Evolutionary conservation across 2,888 invertebrate genomes (phyloP).

Genomic region (Teinopalpus imperialis): DNA sequence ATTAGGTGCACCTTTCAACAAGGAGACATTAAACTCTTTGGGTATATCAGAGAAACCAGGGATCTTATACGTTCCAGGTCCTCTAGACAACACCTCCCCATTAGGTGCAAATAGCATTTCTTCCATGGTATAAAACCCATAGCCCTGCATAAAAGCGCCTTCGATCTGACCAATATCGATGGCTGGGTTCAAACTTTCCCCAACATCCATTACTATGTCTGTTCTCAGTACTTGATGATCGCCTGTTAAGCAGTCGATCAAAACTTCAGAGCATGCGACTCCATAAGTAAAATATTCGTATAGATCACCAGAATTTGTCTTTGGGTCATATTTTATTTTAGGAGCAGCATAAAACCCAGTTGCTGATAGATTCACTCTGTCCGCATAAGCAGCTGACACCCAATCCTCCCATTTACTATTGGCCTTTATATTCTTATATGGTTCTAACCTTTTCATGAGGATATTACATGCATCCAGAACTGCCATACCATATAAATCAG

Average conservation of each 20-base stretch:
- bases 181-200: slow-evolving; percentile 93
- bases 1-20: slow-evolving; percentile 91
- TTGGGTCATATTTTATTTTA: slow-evolving; percentile 83
- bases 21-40: slow-evolving; percentile 90
- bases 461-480: slow-evolving; percentile 87
- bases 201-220: slow-evolving; percentile 95
- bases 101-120: slow-evolving; percentile 89
- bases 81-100: slow-evolving; percentile 87
- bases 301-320: slow-evolving; percentile 84
- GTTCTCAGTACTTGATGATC: slow-evolving; percentile 91
- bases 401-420: slow-evolving; percentile 90
- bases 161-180: slow-evolving; percentile 96
- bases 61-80: slow-evolving; percentile 93
- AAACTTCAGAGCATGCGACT: slow-evolving; percentile 90
- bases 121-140: slow-evolving; percentile 91
- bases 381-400: slow-evolving; percentile 86
- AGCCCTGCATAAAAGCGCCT: slow-evolving; percentile 94
- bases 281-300: slow-evolving; percentile 92
- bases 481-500: slow-evolving; percentile 92
- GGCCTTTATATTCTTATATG: slow-evolving; percentile 85
- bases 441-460: slow-evolving; percentile 85
- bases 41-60: slow-evolving; percentile 93
- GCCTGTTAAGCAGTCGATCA: slow-evolving; percentile 93
- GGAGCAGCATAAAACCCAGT: slow-evolving; percentile 88
- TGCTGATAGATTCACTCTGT: slow-evolving; percentile 86